Evolutionary conservation across 2,797 vertebrate genomes (phyloP), one percentile per base, ranked within the genome.

Genomic region (Chelon labrosus): DNA sequence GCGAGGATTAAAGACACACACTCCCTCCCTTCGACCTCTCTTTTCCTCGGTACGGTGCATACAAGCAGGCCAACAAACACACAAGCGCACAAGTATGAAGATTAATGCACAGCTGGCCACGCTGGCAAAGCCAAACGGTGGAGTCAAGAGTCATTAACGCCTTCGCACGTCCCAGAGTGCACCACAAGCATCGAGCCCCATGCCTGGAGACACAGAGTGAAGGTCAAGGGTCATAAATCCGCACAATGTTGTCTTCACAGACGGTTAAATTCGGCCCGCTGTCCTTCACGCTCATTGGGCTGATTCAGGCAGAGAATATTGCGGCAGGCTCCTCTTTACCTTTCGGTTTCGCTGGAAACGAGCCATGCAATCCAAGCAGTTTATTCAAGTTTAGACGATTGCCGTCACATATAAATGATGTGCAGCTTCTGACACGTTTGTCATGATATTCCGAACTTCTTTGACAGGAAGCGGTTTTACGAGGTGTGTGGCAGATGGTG

Each of bases 171-270:
- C 87, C 83, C 38, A 65, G 79, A 41, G 65, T 88, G 82, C 85
- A 66, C 80, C 68, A 27, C 64, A 3, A 75, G 83, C 80, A 62
- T n/a, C 12, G 31, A 61, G 66, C 68, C 65, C 64, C 22, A 7
- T 53, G 70, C 82, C 72, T 47, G 56, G 46, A 75, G 81, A 85
- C 65, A 74, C 65, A 38, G 60, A 54, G 31, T 59, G 83, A 88
- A 90, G 90, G 89, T 90, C 87, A 93, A 65, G 91, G 91, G 89
- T 92, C 89, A 86, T 92, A 87, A 91, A 91, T 79, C 88, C 82
- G 35, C 80, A 65, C 73, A 86, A 75, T 90, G 90, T 88, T 88
- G 88, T 89, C 88, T 83, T 89, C 82, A 80, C 87, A 87, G 79
- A 74, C 82, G 55, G 85, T 90, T 90, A 83, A 84, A 73, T 87